Evolutionary conservation across 1,140 invertebrate species (phyloP).

Genomic region (Phymastichus coffea): DNA sequence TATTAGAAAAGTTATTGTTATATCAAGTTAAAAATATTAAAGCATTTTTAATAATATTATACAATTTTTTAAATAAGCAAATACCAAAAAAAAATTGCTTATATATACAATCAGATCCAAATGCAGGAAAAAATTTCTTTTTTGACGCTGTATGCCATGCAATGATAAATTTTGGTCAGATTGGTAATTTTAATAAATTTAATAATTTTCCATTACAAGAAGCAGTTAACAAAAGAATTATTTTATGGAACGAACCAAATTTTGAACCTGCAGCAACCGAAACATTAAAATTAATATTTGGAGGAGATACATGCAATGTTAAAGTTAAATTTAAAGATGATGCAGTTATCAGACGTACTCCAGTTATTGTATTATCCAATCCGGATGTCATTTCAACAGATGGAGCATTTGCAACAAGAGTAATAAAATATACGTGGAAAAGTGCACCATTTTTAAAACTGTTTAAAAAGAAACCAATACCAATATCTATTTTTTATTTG

Average conservation of each 20-base stretch:
- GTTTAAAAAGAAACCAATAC: no score
- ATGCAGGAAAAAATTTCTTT: constrained; percentile 36
- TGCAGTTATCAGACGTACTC: not conserved
- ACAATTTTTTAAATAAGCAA: no score
- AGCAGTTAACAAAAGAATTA: constrained; percentile 34
- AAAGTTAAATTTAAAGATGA: not conserved
- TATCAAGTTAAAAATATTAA: constrained; percentile 14
- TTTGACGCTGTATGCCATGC: constrained; percentile 30
- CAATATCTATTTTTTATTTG: no score
- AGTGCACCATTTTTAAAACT: not conserved
- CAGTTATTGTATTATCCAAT: not conserved
- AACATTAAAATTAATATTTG: constrained; percentile 27
- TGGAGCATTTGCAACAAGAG: not conserved
- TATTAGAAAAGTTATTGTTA: constrained; percentile 15
- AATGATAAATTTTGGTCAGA: constrained; percentile 38
- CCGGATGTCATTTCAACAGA: not conserved
- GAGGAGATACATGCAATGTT: not conserved
- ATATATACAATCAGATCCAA: constrained; percentile 23
- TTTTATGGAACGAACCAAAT: constrained; percentile 41
- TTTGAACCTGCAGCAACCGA: constrained; percentile 30
- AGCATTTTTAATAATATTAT: not conserved
- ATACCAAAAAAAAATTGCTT: constrained; percentile 34
- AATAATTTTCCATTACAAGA: constrained; percentile 40
- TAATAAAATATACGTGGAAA: not conserved
- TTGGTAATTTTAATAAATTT: constrained; percentile 44